phyloP scores from a whole-genome alignment of 1,140 invertebrate genomes.

The Leptinotarsa defecta region DNA sequence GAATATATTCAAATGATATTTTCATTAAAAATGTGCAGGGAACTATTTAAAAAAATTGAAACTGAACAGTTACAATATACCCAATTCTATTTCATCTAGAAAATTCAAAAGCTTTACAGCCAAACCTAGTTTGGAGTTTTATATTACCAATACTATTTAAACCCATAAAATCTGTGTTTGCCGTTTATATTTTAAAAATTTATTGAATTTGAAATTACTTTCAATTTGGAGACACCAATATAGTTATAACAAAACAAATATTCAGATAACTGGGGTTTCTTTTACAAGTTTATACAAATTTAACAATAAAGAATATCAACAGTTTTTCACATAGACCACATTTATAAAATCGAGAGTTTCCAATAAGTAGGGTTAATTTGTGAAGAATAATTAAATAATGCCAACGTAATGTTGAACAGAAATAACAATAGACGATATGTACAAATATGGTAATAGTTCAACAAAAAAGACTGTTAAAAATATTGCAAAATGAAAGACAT shows the following conservation, averaged over 20 bases:
- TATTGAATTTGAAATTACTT: background rate
- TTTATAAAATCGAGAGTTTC: background rate
- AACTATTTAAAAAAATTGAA: background rate
- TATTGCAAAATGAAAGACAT: no score
- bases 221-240: background rate
- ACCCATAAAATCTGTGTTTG: no score
- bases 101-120: no score
- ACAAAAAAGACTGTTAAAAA: no score
- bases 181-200: no score
- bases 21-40: background rate
- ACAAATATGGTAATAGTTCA: no score
- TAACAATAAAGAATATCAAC: constrained; percentile 9
- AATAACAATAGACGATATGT: no score
- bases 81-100: no score
- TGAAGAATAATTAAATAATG: background rate
- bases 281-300: constrained; percentile 2
- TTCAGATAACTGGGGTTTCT: background rate
- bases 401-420: no score
- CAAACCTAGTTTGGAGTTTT: no score
- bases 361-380: background rate
- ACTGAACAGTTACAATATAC: no score
- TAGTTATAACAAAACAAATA: constrained; percentile 4
- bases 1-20: constrained; percentile 1
- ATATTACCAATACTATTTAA: no score
- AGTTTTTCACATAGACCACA: constrained; percentile 3